Base-by-base conservation (phyloP, 2,113 vertebrate species). In the Tupaia tana region DNA sequence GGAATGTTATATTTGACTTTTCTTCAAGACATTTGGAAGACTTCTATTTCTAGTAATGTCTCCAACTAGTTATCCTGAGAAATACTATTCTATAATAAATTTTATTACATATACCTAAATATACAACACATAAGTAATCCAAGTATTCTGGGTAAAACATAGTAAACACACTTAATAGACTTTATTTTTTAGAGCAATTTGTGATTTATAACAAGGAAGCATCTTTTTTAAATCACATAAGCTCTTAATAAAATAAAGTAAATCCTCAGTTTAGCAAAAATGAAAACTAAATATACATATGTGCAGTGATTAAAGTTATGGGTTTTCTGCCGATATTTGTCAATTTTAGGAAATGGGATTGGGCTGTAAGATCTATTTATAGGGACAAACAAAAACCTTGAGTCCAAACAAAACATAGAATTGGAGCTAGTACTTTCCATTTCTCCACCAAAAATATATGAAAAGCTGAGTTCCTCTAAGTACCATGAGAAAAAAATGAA, bases 381-480 rank as follows among this genome's bases (percentile, higher is more conserved):
- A 89, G 2, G 15, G 87, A 1, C 67, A 13, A 77, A 56, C 34
- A 77, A 59, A 80, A 81, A 4, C 0, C 12, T 94, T 87, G 5
- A 6, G 7, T 52, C 0, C 9, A 84, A 90, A 54, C 0, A 8
- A 79, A 86, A 77, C 29, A 75, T 19, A 52, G 18, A 86, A 1
- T 29, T 64, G 14, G 9, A 34, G 0, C 2, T 25, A 69, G 0
- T 20, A 59, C 13, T 3, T 6, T 9, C 1, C 1, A 19, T 0
- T 12, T 13, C 67, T 95, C 70, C 9, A 73, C 18, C 18, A 79
- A 64, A n/a, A 7, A 67, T 20, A 64, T 14, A 63, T 11, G 81
- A 6, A 85, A 34, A 61, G 2, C 1, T 2, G 66, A 7, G 2
- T 6, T 16, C 54, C 10, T 80, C 74, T 10, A 74, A 85, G 19